Base-by-base conservation (phyloP, 2,797 vertebrate genomes). In the Rhyacichthys aspro region DNA sequence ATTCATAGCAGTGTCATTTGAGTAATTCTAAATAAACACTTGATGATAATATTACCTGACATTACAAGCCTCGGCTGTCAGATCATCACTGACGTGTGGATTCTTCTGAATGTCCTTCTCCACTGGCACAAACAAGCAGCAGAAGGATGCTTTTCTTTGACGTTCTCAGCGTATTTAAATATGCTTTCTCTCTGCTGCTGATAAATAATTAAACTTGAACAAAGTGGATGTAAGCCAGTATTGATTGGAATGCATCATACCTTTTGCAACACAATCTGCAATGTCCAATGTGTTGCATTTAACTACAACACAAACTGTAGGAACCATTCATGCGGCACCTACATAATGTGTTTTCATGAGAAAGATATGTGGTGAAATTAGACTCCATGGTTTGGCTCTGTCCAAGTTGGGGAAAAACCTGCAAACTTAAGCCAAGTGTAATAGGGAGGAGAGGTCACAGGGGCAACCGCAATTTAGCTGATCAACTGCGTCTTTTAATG, bases 181-280 rank as follows among this genome's bases (percentile, higher is more conserved):
- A 64, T 61, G 41, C 48, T 15, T 43, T 50, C 39, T 49, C 43
- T 44, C 52, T 63, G 41, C 33, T 45, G 55, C 66, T 71, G 53
- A 69, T 77, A 38, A 80, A 80, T 72, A 79, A 84, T 84, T 77
- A 79, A 71, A 39, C 65, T 45, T 72, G 55, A 56, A 68, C 48
- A 78, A 74, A 62, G 63, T 67, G 65, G 70, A 82, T 67, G 52
- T 3, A 53, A 79, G 68, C 74, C 72, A 82, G 15, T 61, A 77
- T 63, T 67, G 77, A 77, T 60, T 56, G 69, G 54, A 45, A 70
- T 56, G 48, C 64, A 67, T 70, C 53, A 62, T 70, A 50, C 34
- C 46, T 63, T 69, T 56, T 44, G 43, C 50, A 65, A 63, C 19
- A 57, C 19, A 61, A 56, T 64, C 58, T 37, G 45, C 58, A 61